A percentile compares a stretch with the other conserved stretches of the same genome.
Conservation (phyloP, 2,113 vertebrate genomes). For the Rhodinocichla rosea region DNA sequence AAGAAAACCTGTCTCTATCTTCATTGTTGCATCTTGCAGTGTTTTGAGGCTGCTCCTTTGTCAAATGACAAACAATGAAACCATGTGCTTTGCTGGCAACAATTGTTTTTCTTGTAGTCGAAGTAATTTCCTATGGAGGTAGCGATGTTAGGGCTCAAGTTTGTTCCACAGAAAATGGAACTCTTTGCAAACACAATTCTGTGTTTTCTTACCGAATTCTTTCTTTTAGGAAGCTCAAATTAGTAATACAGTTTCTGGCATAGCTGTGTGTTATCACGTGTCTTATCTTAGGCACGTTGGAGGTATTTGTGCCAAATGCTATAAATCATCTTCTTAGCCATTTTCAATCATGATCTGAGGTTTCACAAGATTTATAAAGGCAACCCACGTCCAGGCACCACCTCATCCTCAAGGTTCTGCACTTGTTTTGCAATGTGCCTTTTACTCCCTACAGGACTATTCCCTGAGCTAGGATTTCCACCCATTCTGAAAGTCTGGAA, state of each 20-base stretch:
- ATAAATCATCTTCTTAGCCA: background rate
- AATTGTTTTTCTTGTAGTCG: background rate
- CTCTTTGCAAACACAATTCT: background rate
- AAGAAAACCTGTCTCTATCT: background rate
- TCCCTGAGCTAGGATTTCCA: background rate
- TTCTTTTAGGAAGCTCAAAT: background rate
- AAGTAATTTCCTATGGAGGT: background rate
- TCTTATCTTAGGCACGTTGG: background rate
- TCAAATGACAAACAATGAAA: background rate
- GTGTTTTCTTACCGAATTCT: background rate
- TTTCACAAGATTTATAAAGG: background rate
- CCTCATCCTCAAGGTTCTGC: background rate
- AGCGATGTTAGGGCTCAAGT: background rate
- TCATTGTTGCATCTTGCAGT: background rate
- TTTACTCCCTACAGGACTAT: background rate
- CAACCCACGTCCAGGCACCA: background rate
- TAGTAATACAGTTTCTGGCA: background rate
- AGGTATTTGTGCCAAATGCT: background rate
- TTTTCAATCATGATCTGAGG: background rate
- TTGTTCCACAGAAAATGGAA: background rate
- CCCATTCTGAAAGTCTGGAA: background rate
- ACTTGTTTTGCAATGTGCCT: background rate
- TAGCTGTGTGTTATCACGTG: background rate
- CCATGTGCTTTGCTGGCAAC: background rate
- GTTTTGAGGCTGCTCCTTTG: background rate